A percentile compares a stretch with the other conserved stretches of the same genome.
These are phyloP conservation scores for Scomber scombrus DNA, from an alignment of 2,113 vertebrate species.

Conservation along the genomic window DNA sequence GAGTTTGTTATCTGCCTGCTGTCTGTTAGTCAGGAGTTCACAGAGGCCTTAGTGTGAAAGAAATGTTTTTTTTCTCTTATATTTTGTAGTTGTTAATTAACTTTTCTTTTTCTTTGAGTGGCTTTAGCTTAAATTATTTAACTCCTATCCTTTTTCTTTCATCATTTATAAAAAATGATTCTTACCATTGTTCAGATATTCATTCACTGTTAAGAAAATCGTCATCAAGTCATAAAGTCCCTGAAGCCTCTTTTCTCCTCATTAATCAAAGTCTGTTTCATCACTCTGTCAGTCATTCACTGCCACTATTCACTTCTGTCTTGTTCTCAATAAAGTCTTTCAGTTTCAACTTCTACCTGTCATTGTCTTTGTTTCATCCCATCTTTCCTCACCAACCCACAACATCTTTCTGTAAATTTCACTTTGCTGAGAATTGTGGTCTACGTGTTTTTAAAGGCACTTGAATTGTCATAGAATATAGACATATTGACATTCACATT, in stretches of 20 bases:
- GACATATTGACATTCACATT: not conserved
- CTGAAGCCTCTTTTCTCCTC: not conserved
- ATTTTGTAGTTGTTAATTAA: slow-evolving; percentile 4
- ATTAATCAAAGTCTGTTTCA: not conserved
- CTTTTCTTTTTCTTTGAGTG: not conserved
- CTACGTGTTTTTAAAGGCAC: no score
- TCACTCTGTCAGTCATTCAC: slow-evolving; percentile 32
- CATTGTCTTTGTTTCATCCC: slow-evolving; percentile 58
- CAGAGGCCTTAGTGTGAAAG: not conserved
- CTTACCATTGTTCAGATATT: not conserved
- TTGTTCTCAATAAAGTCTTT: slow-evolving; percentile 76
- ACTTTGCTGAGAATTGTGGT: not conserved
- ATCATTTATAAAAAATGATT: not conserved
- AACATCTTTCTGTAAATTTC: not conserved
- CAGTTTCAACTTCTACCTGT: slow-evolving; percentile 42
- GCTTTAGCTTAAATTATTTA: not conserved
- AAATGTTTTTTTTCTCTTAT: not conserved
- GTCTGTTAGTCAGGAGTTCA: not conserved
- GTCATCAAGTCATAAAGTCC: not conserved
- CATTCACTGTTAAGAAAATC: not conserved
- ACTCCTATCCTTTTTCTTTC: not conserved
- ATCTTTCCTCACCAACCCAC: slow-evolving; percentile 8
- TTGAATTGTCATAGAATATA: not conserved
- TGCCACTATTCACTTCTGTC: slow-evolving; percentile 19
- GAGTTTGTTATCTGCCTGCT: not conserved